phyloP scores from a whole-genome alignment of 2,888 invertebrate genomes.

The Anorthoa munda region DNA sequence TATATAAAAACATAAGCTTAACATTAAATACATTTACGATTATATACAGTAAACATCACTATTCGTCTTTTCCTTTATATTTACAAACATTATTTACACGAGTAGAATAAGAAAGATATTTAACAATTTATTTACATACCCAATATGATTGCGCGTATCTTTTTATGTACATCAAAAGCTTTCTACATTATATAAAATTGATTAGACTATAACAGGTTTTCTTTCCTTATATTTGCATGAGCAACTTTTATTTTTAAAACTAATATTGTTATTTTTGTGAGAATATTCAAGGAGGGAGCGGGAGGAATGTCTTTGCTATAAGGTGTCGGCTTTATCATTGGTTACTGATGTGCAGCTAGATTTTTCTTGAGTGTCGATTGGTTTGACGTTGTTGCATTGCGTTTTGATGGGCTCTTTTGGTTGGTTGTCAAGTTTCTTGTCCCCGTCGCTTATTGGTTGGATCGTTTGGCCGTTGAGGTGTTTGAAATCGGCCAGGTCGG shows the following conservation, averaged over 20 bases:
- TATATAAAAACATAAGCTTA: slow-evolving; percentile 69
- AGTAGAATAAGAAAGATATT: slow-evolving; percentile 27
- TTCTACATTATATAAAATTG: slow-evolving; percentile 45
- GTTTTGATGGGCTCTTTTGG: slow-evolving; percentile 64
- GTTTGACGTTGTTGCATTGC: slow-evolving; percentile 71
- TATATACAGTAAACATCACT: slow-evolving; percentile 86
- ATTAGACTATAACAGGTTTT: slow-evolving; percentile 81
- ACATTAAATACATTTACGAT: slow-evolving; percentile 65
- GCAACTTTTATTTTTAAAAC: slow-evolving; percentile 84
- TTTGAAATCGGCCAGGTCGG: slow-evolving; percentile 82
- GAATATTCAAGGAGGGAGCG: slow-evolving; percentile 80
- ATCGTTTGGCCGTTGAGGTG: slow-evolving; percentile 81
- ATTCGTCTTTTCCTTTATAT: slow-evolving; percentile 80
- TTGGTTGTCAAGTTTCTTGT: slow-evolving; percentile 67
- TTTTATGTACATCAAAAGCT: slow-evolving; percentile 61
- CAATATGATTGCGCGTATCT: slow-evolving; percentile 50
- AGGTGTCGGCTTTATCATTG: slow-evolving; percentile 79
- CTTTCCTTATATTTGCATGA: slow-evolving; percentile 85
- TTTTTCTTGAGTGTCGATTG: slow-evolving; percentile 53
- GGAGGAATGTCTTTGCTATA: slow-evolving; percentile 87
- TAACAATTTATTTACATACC: slow-evolving; percentile 61
- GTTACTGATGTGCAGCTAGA: slow-evolving; percentile 56
- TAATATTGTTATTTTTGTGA: slow-evolving; percentile 75
- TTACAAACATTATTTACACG: slow-evolving; percentile 65
- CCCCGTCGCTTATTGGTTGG: slow-evolving; percentile 62